Conservation (phyloP, 2,797 vertebrate genomes). For the Hozukius guyotensis region DNA sequence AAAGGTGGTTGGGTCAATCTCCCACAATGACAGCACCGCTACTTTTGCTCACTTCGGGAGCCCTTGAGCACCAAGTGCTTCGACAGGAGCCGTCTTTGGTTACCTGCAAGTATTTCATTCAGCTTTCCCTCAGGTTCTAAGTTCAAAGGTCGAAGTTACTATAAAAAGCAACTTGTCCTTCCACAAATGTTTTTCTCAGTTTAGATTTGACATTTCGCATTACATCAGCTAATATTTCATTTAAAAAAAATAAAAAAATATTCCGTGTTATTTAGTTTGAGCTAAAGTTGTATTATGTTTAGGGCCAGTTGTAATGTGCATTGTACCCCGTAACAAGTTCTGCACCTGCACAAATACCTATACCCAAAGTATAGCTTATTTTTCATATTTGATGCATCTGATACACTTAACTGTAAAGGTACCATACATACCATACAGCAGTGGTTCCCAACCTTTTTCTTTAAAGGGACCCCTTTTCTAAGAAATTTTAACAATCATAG, state of each 20-base stretch:
- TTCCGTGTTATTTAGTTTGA: neutral
- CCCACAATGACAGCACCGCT: slow-evolving; percentile 17
- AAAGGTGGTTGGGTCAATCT: slow-evolving; percentile 46
- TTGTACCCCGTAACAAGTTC: neutral
- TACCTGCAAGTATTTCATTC: slow-evolving; percentile 27
- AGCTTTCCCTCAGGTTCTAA: slow-evolving; percentile 18
- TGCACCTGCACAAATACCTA: neutral
- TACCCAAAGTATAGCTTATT: neutral
- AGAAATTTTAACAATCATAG: too few relatives aligned
- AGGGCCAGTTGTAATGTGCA: neutral
- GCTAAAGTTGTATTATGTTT: neutral
- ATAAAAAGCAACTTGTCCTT: neutral
- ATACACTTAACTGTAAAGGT: too few relatives aligned
- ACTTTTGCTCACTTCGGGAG: slow-evolving; percentile 17
- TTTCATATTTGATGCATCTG: neutral
- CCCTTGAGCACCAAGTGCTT: slow-evolving; percentile 18
- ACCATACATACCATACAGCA: too few relatives aligned
- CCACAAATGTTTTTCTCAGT: neutral
- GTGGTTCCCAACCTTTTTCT: too few relatives aligned
- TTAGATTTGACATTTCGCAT: neutral
- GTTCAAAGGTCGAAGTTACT: neutral
- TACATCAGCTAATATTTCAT: too few relatives aligned
- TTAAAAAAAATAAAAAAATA: too few relatives aligned
- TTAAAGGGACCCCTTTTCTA: too few relatives aligned
- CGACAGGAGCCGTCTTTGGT: slow-evolving; percentile 20